These are phyloP conservation scores for Ctenochaetus hawaiiensis DNA, from an alignment of 2,797 vertebrate species.

Conservation along the genomic window DNA sequence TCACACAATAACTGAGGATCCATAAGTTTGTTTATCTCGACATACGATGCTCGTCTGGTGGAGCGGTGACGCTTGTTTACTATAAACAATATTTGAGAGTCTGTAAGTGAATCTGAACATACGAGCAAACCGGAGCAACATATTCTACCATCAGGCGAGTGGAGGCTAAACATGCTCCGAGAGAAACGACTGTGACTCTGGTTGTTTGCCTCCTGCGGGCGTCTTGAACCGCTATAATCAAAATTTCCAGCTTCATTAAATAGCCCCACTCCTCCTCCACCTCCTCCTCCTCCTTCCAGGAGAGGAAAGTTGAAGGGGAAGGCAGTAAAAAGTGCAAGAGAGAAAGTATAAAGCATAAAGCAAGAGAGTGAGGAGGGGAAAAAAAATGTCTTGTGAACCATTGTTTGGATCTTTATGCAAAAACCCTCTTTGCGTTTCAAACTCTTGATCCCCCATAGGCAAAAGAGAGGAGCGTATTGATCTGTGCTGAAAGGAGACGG, in stretches of 20 bases:
- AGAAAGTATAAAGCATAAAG: slow-evolving; percentile 69
- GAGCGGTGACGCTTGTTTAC: slow-evolving; percentile 48
- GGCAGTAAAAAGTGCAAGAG: slow-evolving; percentile 28
- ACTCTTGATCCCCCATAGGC: slow-evolving; percentile 85
- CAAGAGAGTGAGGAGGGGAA: slow-evolving; percentile 38
- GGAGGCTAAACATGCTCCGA: slow-evolving; percentile 24
- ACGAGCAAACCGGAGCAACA: background rate
- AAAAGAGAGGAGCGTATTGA: slow-evolving; percentile 85
- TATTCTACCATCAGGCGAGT: slow-evolving; percentile 11
- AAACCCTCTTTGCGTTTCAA: slow-evolving; percentile 83
- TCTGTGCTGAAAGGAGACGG: slow-evolving; percentile 79
- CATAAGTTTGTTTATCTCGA: slow-evolving; percentile 52
- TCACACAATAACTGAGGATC: slow-evolving; percentile 32
- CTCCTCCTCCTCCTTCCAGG: slow-evolving; percentile 42
- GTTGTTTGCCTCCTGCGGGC: slow-evolving; percentile 53
- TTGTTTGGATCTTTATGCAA: slow-evolving; percentile 88
- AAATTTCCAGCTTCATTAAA: slow-evolving; percentile 69
- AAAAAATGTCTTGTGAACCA: slow-evolving; percentile 80
- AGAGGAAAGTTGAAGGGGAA: slow-evolving; percentile 67
- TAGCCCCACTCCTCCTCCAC: slow-evolving; percentile 22
- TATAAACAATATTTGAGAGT: slow-evolving; percentile 38
- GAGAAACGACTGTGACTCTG: slow-evolving; percentile 35
- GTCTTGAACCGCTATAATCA: slow-evolving; percentile 28
- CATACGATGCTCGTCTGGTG: slow-evolving; percentile 28
- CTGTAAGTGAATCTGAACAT: slow-evolving; percentile 49